These are phyloP conservation scores for Prolemur simus DNA, from an alignment of 2,113 vertebrate species.

Conservation along the genomic window DNA sequence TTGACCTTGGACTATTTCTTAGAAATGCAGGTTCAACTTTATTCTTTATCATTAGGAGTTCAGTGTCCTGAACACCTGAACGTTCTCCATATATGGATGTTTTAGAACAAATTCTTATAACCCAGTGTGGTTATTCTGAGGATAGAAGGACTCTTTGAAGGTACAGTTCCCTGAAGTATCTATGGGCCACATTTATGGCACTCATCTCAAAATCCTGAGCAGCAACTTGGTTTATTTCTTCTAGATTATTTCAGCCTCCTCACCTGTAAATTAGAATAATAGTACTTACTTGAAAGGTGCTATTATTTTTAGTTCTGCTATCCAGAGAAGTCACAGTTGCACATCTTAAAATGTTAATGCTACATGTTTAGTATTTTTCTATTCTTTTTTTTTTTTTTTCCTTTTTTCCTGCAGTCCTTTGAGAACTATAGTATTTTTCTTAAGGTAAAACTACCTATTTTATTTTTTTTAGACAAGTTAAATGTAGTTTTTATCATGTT, in stretches of 20 bases:
- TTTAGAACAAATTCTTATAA: conserved; percentile 22
- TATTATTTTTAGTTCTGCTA: background rate
- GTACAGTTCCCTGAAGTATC: background rate
- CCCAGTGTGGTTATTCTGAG: background rate
- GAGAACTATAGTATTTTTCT: background rate
- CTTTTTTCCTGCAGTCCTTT: too few species aligned
- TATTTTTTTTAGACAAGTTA: conserved; percentile 47
- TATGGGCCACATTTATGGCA: background rate
- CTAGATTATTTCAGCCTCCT: background rate
- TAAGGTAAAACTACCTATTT: background rate
- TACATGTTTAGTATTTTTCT: background rate
- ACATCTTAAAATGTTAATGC: conserved; percentile 30
- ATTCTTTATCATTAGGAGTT: background rate
- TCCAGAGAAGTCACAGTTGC: background rate
- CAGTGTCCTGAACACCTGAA: background rate
- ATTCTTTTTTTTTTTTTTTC: too few species aligned
- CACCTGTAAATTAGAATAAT: background rate
- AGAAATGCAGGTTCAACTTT: conserved; percentile 24
- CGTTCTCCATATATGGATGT: background rate
- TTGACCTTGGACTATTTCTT: conserved; percentile 9
- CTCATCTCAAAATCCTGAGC: background rate
- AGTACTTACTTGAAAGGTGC: background rate
- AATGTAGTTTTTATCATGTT: conserved; percentile 48
- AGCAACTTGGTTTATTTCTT: conserved; percentile 30
- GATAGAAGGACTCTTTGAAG: background rate